These are phyloP conservation scores for Ptychodera flava DNA, from an alignment of 35 echinoderm and acorn worm genomes.

Conservation along the genomic window DNA sequence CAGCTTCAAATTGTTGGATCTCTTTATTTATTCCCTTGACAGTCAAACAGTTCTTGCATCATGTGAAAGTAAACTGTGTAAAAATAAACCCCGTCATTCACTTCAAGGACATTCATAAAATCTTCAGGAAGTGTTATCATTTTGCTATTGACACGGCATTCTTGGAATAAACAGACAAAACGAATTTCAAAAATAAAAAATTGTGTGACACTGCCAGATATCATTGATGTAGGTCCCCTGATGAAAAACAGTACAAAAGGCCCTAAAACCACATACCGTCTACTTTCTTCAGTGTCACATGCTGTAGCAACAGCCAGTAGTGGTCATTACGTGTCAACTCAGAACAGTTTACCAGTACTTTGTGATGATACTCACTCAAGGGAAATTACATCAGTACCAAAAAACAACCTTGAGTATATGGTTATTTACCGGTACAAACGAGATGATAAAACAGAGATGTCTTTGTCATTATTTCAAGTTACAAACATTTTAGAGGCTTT, in stretches of 20 bases:
- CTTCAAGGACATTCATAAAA: not conserved
- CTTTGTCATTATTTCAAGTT: not conserved
- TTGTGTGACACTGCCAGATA: not conserved
- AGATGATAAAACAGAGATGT: not conserved
- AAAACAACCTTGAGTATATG: not conserved
- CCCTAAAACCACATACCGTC: not conserved
- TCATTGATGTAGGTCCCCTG: not conserved
- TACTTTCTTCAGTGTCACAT: not conserved
- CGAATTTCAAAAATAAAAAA: not conserved
- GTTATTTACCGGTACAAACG: not conserved
- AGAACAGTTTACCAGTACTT: not conserved
- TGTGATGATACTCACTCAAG: not conserved
- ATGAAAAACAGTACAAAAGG: not conserved
- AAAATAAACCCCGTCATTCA: not conserved
- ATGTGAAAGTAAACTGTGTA: not conserved
- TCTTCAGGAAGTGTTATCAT: not conserved
- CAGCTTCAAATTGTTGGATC: not conserved
- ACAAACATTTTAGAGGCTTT: not conserved
- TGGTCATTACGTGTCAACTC: not conserved
- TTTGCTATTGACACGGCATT: not conserved
- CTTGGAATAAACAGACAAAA: not conserved
- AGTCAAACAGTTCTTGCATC: not conserved
- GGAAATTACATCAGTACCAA: not conserved
- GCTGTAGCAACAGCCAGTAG: not conserved
- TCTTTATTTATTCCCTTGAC: not conserved